Percentiles rank a stretch among this genome's conserved stretches.
These are phyloP conservation scores for Alexandromys oeconomus DNA, from an alignment of 2,797 vertebrate species.

Conservation along the genomic window DNA sequence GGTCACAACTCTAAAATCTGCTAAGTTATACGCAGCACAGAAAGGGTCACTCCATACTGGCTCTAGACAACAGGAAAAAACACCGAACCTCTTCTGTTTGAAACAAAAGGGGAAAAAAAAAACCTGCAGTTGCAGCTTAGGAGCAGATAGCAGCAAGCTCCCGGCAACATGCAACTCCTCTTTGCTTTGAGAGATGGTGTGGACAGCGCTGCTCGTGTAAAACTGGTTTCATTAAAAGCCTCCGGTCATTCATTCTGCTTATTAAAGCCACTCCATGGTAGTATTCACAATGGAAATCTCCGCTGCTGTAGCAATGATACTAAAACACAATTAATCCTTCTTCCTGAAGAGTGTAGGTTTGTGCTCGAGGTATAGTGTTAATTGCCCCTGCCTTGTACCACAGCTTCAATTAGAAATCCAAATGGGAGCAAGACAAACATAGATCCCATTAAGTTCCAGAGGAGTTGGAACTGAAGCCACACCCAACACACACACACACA, in stretches of 20 bases:
- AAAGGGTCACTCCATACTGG: not conserved
- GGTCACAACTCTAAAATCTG: not conserved
- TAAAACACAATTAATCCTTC: constrained; percentile 76
- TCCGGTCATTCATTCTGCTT: constrained; percentile 73
- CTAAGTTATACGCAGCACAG: not conserved
- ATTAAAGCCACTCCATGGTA: constrained; percentile 74
- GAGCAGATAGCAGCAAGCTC: not conserved
- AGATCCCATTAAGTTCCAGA: constrained; percentile 68
- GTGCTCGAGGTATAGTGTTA: constrained; percentile 70
- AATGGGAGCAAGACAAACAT: constrained; percentile 72
- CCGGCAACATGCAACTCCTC: not conserved
- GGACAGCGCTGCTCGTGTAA: not conserved
- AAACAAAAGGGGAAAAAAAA: not conserved
- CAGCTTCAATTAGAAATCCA: constrained; percentile 75
- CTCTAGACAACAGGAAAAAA: constrained; percentile 8
- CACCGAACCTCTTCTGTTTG: not conserved
- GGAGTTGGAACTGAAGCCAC: constrained; percentile 65
- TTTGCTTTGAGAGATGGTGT: not conserved
- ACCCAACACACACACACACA: not conserved
- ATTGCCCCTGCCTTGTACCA: constrained; percentile 67
- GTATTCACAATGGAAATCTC: constrained; percentile 71
- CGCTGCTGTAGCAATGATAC: constrained; percentile 49
- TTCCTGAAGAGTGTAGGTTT: constrained; percentile 48
- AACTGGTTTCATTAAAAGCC: constrained; percentile 72
- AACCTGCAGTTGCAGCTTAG: not conserved